phyloP scores from a whole-genome alignment of 2,888 invertebrate species.

The Thymelicus lineola region DNA sequence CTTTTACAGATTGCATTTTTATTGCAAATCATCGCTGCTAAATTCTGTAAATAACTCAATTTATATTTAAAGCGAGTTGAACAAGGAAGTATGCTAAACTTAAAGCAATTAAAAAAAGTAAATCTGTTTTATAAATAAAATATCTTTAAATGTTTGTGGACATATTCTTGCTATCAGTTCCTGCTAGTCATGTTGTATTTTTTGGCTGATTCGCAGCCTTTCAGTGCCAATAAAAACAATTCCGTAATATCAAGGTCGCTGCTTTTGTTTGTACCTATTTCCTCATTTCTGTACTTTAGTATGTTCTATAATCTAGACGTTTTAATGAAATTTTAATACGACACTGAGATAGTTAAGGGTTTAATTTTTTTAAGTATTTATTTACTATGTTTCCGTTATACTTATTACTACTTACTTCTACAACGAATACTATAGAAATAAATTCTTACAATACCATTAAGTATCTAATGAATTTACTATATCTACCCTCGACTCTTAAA shows the following conservation, averaged over 20 bases:
- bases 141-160: not conserved
- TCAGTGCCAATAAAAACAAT: slow-evolving; percentile 12
- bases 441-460: too few species aligned
- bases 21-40: too few species aligned
- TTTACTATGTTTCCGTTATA: too few species aligned
- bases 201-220: slow-evolving; percentile 6
- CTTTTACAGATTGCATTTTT: too few species aligned
- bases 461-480: too few species aligned
- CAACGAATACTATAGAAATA: too few species aligned
- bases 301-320: not conserved
- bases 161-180: not conserved
- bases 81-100: not conserved
- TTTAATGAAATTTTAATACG: not conserved
- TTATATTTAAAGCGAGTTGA: not conserved
- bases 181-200: slow-evolving; percentile 8
- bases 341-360: too few species aligned
- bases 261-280: not conserved
- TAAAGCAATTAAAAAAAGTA: not conserved
- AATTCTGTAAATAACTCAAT: too few species aligned
- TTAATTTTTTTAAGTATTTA: too few species aligned
- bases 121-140: not conserved
- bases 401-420: too few species aligned
- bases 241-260: slow-evolving; percentile 16
- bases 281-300: slow-evolving; percentile 1
- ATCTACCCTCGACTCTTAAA: too few species aligned